Base-by-base conservation (phyloP, 1,140 invertebrate genomes). In the Magallana ariakensis region DNA sequence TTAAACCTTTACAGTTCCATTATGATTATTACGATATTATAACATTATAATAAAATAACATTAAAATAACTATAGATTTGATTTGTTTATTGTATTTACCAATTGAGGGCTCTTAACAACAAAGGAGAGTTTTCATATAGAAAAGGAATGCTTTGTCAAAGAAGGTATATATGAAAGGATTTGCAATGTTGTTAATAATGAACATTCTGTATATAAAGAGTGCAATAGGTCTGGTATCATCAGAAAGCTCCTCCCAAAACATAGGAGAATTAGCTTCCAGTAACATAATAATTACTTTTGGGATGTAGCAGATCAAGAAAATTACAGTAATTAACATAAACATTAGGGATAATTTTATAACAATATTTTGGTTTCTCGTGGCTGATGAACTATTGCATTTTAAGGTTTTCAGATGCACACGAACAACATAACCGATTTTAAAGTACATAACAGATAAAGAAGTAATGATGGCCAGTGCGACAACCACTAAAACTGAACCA, bases 161-260 rank as follows among this genome's bases (percentile, higher is more conserved):
- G 56, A 86, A 88, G 6, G 62, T 62, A 70, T 88, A 88, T 6
- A 88, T 82, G 19, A 85, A 62, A 7, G 84, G 84, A 56, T 88
- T 86, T 2, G 84, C 19, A 10, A 88, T 88, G 33, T 85, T 88
- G 84, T 87, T 85, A 60, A 89, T 84, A 13, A 89, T 85, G 62
- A 66, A 85, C 6, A 81, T 70, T 19, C 62, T 19, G n/a, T 87
- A 82, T 0, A 83, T 33, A 46, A 89, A 87, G 10, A 66, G 46
- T 3, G 85, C 22, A 9, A 46, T 58, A 19, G 82, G 16, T 82
- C 62, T 13, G 1, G 26, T n/a, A 46, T 13, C 13, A 54, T 66
- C 53, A 6, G 81, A 82, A 58, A 80, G 53, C 33, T 60, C 57
- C 54, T 80, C 58, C 83, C 87, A 85, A 13, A 85, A 82, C 15